Percentiles rank a stretch among this genome's conserved stretches.
These are phyloP conservation scores for Tachystola acroxantha DNA, from an alignment of 2,888 invertebrate genomes.

Conservation along the genomic window DNA sequence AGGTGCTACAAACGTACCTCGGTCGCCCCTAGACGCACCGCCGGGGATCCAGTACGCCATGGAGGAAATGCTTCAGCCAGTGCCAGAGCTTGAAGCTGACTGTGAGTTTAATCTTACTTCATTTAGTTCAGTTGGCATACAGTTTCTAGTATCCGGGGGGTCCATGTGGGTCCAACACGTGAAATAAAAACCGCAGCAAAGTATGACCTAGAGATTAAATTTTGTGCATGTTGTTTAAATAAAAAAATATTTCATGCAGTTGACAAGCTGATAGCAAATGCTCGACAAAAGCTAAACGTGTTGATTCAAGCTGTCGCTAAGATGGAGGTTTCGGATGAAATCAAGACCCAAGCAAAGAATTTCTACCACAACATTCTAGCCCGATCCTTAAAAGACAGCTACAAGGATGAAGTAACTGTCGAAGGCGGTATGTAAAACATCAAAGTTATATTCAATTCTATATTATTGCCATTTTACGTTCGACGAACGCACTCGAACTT, in stretches of 20 bases:
- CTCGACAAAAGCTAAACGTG: slow-evolving; percentile 50
- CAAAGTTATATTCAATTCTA: too few species aligned
- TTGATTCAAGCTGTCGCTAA: slow-evolving; percentile 55
- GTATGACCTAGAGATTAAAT: too few species aligned
- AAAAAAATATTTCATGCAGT: slow-evolving; percentile 32
- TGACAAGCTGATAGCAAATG: slow-evolving; percentile 52
- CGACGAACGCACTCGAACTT: too few species aligned
- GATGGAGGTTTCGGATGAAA: slow-evolving; percentile 54
- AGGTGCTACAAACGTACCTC: slow-evolving; percentile 49
- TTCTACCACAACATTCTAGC: slow-evolving; percentile 67
- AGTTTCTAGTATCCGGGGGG: too few species aligned
- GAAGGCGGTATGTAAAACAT: slow-evolving; percentile 62
- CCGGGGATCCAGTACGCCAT: slow-evolving; percentile 51
- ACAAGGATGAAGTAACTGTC: slow-evolving; percentile 52
- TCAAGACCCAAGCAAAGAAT: slow-evolving; percentile 39
- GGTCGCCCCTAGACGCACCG: slow-evolving; percentile 32
- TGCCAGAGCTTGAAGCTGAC: slow-evolving; percentile 55
- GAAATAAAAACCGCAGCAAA: too few species aligned
- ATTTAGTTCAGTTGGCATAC: too few species aligned
- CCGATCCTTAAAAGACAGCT: slow-evolving; percentile 57
- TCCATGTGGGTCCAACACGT: too few species aligned
- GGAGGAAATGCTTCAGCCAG: slow-evolving; percentile 50
- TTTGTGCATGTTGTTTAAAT: too few species aligned
- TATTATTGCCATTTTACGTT: too few species aligned
- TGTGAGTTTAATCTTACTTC: too few species aligned